Percentiles rank a stretch among this genome's conserved stretches.
phyloP scores from a whole-genome alignment of 2,888 invertebrate species.

The Acrobasis consociella region DNA sequence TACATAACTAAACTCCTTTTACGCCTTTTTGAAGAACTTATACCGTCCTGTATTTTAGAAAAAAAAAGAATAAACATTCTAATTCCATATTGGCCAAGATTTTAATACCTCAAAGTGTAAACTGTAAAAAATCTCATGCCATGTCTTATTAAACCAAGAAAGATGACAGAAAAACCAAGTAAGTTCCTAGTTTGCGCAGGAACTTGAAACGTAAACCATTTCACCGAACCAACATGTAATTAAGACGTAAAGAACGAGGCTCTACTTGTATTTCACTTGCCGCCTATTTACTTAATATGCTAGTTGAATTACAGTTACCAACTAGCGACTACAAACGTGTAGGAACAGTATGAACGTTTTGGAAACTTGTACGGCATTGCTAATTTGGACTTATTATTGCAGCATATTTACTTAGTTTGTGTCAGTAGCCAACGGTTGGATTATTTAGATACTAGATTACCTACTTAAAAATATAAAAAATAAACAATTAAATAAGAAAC shows the following conservation, averaged over 20 bases:
- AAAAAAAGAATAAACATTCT: no score
- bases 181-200: background rate
- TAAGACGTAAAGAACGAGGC: slow-evolving; percentile 16
- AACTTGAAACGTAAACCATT: background rate
- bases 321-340: slow-evolving; percentile 17
- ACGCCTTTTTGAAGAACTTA: no score
- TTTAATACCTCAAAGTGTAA: no score
- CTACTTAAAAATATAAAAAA: no score
- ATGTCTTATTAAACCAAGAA: background rate
- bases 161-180: background rate
- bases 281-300: slow-evolving; percentile 23
- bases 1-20: no score
- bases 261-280: slow-evolving; percentile 12
- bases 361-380: slow-evolving; percentile 5
- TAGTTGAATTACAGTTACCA: slow-evolving; percentile 19
- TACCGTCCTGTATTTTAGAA: no score
- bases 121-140: background rate
- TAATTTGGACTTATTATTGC: background rate
- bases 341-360: slow-evolving; percentile 8
- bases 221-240: slow-evolving; percentile 18
- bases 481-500: no score
- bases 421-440: no score
- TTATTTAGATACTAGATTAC: no score
- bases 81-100: no score
- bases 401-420: no score